These are phyloP conservation scores for Drosophila parthenogenetica DNA, from an alignment of 2,888 invertebrate species.

Conservation along the genomic window DNA sequence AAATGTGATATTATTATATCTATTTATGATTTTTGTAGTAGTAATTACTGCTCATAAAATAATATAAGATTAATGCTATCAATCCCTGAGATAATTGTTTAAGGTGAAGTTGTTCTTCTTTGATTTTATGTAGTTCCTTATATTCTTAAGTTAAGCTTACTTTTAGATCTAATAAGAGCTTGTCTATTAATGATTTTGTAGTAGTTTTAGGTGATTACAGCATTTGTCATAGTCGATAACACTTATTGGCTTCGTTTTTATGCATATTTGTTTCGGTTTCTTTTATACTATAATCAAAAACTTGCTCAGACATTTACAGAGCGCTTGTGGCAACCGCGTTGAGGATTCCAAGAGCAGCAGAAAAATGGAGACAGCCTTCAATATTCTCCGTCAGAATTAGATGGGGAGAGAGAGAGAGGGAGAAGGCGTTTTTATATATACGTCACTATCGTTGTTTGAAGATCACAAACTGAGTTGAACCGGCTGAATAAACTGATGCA, in stretches of 20 bases:
- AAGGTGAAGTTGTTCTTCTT: no score
- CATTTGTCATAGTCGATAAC: constrained; percentile 18
- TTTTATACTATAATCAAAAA: constrained; percentile 45
- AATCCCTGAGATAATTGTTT: no score
- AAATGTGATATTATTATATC: background rate
- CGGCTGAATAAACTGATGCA: constrained; percentile 70
- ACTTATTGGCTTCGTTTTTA: background rate
- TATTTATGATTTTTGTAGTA: background rate
- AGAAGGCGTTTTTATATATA: constrained; percentile 39
- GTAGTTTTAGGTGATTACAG: background rate
- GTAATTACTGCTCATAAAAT: background rate
- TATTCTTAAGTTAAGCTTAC: background rate
- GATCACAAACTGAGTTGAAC: constrained; percentile 28
- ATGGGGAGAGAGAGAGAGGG: background rate
- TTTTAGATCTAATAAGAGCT: background rate
- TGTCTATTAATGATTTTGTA: background rate
- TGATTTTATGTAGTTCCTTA: no score
- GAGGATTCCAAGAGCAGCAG: constrained; percentile 52
- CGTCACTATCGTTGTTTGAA: constrained; percentile 65
- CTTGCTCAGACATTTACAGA: constrained; percentile 54
- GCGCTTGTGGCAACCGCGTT: constrained; percentile 12
- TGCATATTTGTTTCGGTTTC: constrained; percentile 22
- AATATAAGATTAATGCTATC: no score
- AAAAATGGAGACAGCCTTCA: constrained; percentile 50
- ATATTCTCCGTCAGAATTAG: constrained; percentile 30